Evolutionary conservation across 35 echinoderm and acorn worm species (phyloP), one percentile per base, ranked within the genome.

Genomic region (Anneissia japonica): DNA sequence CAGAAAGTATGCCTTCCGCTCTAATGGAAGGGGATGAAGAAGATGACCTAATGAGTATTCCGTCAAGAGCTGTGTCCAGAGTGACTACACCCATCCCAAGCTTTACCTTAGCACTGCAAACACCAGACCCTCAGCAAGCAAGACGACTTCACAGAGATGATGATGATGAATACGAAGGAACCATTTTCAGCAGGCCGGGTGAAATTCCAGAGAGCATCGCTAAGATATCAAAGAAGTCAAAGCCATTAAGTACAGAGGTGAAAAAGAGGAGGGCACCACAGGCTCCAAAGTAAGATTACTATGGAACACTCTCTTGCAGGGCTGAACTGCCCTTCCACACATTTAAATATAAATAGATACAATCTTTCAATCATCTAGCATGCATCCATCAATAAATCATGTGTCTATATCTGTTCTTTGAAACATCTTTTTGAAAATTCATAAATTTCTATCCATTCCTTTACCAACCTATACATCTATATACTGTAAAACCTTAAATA

Each of bases 1-100:
- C 81, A 99, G 96, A 91, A 36, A 84, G 88, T 46, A 38, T 99
- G 30, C 96, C 96, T 21, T 85, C 81, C 9, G 85, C 89, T 72
- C 64, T 99, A 79, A 99, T 99, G 96, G 92, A 89, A 0, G 96
- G 96, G 4, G 96, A 99, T 81, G 96, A 99, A 72, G 96, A 99
- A 38, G 92, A 94, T 2, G 79, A 90, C 38, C 35, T 97, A 19
- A 80, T 79, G 7, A 88, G 81, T 12, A 84, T 81, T 80, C 90
- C 91, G 36, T 93, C 85, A 83, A 91, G 84, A n/a, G 37, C 88
- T 32, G 83, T 80, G 26, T 82, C 91, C 31, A 38, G 81, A 37
- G 45, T 93, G 4, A 43, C 84, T 23, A 90, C 88, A 31, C 94
- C 91, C 19, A 92, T 91, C 39, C 91, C 91, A 0, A 87, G 84